Conservation (phyloP, 2,113 vertebrate species). For the Picathartes gymnocephalus region DNA sequence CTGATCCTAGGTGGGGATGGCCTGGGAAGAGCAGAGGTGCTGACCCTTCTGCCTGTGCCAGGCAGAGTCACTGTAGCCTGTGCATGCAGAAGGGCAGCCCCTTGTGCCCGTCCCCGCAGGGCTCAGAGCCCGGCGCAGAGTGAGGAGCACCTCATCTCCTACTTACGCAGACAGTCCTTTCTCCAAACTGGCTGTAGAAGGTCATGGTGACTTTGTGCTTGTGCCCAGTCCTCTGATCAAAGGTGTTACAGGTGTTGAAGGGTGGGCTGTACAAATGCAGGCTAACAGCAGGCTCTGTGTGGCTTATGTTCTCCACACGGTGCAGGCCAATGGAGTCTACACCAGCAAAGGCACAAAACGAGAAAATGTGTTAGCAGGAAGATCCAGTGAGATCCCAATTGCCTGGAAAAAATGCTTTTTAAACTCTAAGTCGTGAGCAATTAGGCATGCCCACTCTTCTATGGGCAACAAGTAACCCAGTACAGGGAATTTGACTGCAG, state of each 20-base stretch:
- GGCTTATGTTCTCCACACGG: constrained; percentile 94
- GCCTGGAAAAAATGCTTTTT: background rate
- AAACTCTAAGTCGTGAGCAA: background rate
- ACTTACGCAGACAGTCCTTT: constrained; percentile 87
- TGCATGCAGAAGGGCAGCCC: background rate
- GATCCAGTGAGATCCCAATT: background rate
- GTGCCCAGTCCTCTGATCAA: constrained; percentile 96
- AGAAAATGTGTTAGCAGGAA: background rate
- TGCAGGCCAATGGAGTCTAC: constrained; percentile 93
- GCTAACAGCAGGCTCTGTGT: constrained; percentile 89
- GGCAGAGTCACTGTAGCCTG: accelerated
- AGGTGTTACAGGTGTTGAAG: constrained; percentile 86
- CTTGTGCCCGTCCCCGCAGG: accelerated
- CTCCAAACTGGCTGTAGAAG: constrained; percentile 91
- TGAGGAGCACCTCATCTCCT: accelerated
- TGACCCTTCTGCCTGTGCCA: background rate
- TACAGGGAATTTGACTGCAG: background rate
- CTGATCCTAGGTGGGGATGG: background rate
- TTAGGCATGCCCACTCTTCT: background rate
- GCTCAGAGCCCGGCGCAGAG: background rate
- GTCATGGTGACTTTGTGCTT: constrained; percentile 90
- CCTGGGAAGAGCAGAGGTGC: background rate
- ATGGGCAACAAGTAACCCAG: background rate
- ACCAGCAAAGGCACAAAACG: background rate
- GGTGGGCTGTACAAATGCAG: constrained; percentile 96